Evolutionary conservation across 2,797 vertebrate genomes (phyloP).

Genomic region (Pangasius larnaudii): DNA sequence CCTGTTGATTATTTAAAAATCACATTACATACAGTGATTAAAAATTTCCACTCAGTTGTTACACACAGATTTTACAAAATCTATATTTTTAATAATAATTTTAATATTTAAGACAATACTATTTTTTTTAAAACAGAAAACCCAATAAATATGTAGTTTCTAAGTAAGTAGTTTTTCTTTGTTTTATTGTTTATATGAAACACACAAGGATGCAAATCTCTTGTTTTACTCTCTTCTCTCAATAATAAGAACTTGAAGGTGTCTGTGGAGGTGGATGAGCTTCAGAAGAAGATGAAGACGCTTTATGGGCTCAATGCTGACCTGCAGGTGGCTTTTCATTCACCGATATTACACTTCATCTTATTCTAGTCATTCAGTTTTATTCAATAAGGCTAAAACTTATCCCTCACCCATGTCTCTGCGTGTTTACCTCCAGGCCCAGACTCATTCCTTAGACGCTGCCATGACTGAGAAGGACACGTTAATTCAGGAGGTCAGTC

Average conservation of each 20-base stretch:
- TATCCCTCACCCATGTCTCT: neutral
- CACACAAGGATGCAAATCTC: neutral
- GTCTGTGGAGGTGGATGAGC: slow-evolving; percentile 76
- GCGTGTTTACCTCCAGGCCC: slow-evolving; percentile 70
- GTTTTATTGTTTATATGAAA: neutral
- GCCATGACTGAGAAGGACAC: slow-evolving; percentile 79
- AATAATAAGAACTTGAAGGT: slow-evolving; percentile 76
- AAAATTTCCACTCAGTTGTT: neutral
- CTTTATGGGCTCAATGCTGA: slow-evolving; percentile 79
- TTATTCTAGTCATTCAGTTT: neutral
- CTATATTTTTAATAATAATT: neutral
- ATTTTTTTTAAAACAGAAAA: neutral
- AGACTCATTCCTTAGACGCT: slow-evolving; percentile 77
- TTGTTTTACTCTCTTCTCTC: neutral
- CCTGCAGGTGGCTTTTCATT: slow-evolving; percentile 73
- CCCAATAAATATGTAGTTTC: too few species aligned
- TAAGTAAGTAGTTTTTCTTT: neutral
- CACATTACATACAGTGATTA: too few species aligned
- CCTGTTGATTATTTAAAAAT: neutral
- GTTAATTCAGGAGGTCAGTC: slow-evolving; percentile 79
- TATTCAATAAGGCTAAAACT: neutral
- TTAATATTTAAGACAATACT: too few species aligned
- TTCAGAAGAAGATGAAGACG: slow-evolving; percentile 82
- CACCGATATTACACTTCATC: too few species aligned
- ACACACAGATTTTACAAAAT: neutral